A percentile compares a stretch with the other conserved stretches of the same genome.
phyloP scores from a whole-genome alignment of 1,140 invertebrate species.

The Drosophila athabasca region DNA sequence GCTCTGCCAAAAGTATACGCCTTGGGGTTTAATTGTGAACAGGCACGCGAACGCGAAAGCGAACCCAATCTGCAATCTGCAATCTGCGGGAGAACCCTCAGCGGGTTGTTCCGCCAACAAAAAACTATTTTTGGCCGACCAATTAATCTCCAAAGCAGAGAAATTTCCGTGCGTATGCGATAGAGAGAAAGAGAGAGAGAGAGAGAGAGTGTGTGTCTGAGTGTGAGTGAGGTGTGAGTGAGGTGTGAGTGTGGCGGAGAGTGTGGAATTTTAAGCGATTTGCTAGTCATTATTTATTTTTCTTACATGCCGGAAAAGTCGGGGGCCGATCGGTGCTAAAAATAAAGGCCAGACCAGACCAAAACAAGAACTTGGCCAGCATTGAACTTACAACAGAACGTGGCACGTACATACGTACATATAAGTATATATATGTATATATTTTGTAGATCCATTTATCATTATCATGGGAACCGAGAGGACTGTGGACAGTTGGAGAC shows the following conservation, averaged over 20 bases:
- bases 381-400: conserved; percentile 60
- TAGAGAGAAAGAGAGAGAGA: no score
- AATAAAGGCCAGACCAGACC: conserved; percentile 32
- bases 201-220: no score
- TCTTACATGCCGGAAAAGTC: conserved; percentile 38
- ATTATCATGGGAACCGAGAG: conserved; percentile 48
- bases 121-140: conserved; percentile 57
- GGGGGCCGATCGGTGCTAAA: conserved; percentile 46
- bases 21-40: conserved; percentile 52
- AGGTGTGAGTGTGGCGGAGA: no score
- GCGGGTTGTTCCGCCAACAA: conserved; percentile 32
- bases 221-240: no score
- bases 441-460: conserved; percentile 57
- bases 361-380: conserved; percentile 53
- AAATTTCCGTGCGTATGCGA: conserved; percentile 9
- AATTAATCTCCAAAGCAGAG: conserved; percentile 58
- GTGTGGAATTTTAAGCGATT: conserved; percentile 78
- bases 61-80: conserved; percentile 7
- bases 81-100: conserved; percentile 44
- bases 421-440: no score
- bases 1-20: conserved; percentile 35
- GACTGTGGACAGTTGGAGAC: conserved; percentile 59
- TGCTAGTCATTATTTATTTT: conserved; percentile 74
- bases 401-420: no score
- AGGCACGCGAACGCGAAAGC: conserved; percentile 48